phyloP scores from a whole-genome alignment of 2,113 vertebrate genomes.

The Tychaedon coryphoeus region DNA sequence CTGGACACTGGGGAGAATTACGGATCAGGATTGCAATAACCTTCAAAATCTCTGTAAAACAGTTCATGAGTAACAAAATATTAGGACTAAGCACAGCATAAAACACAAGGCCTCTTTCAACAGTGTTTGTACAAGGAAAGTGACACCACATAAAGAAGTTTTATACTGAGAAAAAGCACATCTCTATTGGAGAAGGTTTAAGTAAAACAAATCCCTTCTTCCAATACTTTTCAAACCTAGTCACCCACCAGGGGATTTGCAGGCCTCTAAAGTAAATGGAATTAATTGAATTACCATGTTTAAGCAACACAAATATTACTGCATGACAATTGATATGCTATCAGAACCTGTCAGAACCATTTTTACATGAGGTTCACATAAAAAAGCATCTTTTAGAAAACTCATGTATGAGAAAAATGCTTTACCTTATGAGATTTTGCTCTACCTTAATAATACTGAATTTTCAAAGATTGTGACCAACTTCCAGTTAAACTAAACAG shows the following conservation, averaged over 20 bases:
- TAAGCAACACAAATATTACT: neutral
- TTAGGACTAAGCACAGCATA: neutral
- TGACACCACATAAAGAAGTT: neutral
- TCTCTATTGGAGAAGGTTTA: neutral
- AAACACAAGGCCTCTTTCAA: neutral
- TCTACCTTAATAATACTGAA: neutral
- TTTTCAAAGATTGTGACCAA: neutral
- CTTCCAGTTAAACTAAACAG: neutral
- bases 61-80: conserved; percentile 44
- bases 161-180: neutral
- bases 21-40: conserved; percentile 91
- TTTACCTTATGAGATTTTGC: neutral
- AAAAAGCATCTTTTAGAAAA: neutral
- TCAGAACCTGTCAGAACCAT: neutral
- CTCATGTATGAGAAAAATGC: neutral
- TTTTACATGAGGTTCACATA: neutral
- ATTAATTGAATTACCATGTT: neutral
- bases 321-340: neutral
- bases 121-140: neutral
- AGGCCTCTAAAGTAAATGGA: neutral
- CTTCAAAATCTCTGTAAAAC: conserved; percentile 91
- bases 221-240: neutral
- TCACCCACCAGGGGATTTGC: neutral
- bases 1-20: conserved; percentile 81
- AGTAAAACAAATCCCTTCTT: neutral